Percentiles rank a stretch among this genome's conserved stretches.
Evolutionary conservation across 2,888 invertebrate species (phyloP).

Genomic region (Margaritifera margaritifera): DNA sequence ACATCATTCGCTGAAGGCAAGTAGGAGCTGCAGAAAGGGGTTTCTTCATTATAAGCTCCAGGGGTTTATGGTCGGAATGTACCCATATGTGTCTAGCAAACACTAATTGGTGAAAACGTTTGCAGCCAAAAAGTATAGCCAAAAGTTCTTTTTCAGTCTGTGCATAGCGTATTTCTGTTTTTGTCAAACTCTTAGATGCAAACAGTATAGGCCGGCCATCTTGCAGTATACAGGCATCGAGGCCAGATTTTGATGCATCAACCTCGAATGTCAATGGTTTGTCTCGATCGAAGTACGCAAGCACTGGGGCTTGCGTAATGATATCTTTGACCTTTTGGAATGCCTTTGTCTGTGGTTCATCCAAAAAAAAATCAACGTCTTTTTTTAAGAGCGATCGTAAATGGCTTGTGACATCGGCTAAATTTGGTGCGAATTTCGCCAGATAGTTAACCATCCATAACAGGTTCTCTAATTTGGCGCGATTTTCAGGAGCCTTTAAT

Average conservation of each 20-base stretch:
- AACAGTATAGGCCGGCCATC: too few species aligned
- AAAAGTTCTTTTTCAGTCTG: too few species aligned
- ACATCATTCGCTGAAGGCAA: conserved; percentile 29
- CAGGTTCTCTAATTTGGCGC: conserved; percentile 8
- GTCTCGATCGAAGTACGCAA: too few species aligned
- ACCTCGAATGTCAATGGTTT: too few species aligned
- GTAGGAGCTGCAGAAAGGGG: conserved; percentile 27
- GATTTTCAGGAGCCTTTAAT: conserved; percentile 1
- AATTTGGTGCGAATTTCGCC: too few species aligned
- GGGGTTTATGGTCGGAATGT: conserved; percentile 32
- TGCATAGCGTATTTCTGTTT: too few species aligned
- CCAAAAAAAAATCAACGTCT: too few species aligned
- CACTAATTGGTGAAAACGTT: conserved; percentile 28
- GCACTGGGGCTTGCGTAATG: background rate
- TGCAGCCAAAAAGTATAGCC: background rate
- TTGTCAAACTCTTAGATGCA: too few species aligned
- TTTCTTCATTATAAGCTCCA: conserved; percentile 30
- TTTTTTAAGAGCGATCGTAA: background rate
- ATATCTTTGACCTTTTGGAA: background rate
- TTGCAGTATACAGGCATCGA: too few species aligned
- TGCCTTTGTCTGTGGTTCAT: background rate
- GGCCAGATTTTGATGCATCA: too few species aligned
- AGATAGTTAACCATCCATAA: conserved; percentile 3
- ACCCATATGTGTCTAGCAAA: conserved; percentile 20
- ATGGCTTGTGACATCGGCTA: background rate